Evolutionary conservation across 2,797 vertebrate species (phyloP), one percentile per base, ranked within the genome.

Genomic region (Acridotheres tristis): DNA sequence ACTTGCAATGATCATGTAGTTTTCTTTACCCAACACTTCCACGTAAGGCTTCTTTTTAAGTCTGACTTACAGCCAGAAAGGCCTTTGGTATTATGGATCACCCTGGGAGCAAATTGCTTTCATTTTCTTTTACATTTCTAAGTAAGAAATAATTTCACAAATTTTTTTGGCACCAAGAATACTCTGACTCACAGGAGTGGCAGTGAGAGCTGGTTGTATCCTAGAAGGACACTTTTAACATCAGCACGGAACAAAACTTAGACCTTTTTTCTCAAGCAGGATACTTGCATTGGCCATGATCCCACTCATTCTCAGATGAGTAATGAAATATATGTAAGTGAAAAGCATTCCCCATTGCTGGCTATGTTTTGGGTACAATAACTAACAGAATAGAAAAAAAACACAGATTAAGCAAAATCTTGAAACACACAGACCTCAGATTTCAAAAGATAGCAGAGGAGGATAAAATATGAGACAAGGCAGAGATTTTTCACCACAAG

Each of bases 341-440:
- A 79, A 82, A 88, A 27, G 6, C 16, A 68, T 62, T 78, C 43
- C 11, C 16, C 43, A 11, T 45, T 71, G 8, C 36, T 78, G n/a
- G 7, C 17, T 36, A 6, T 22, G 14, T 38, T 85, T 79, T 50
- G 21, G 7, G 9, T 65, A 6, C 21, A 45, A 57, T 26, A 76
- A 48, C 11, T 57, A 76, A 84, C 0, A 0, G 8, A 77, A 61
- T 4, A 77, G 55, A 34, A 69, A 40, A 55, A 48, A 3, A 0
- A 9, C 10, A 53, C 0, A 15, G 11, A 34, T 55, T 22, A 67
- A 53, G 47, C 11, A 80, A 85, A 77, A 43, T 43, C 19, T 71
- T 62, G 32, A 69, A 74, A n/a, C 14, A 6, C 19, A 36, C 7
- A 62, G 19, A 19, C 16, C 17, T 69, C 27, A 22, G 29, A 75